A percentile compares a stretch with the other conserved stretches of the same genome.
These are phyloP conservation scores for Philhelius pedissequus DNA, from an alignment of 2,888 invertebrate genomes.

Conservation along the genomic window DNA sequence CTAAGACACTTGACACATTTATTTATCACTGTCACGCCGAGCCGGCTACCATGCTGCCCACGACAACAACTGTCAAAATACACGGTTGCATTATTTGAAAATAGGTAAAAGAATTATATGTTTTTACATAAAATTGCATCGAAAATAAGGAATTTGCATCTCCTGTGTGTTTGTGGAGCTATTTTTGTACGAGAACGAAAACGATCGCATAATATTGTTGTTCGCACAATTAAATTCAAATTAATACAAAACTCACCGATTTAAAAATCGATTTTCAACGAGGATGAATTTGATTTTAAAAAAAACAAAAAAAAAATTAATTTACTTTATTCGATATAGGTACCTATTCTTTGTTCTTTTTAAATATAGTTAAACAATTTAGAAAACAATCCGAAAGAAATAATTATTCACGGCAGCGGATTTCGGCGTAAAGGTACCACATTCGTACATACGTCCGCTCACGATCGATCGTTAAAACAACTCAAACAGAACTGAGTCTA, in stretches of 20 bases:
- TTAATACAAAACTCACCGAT: background rate
- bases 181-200: conserved; percentile 1
- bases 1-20: conserved; percentile 62
- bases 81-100: background rate
- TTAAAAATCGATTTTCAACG: background rate
- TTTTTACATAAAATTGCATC: conserved; percentile 10
- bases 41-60: background rate
- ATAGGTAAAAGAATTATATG: conserved; percentile 3
- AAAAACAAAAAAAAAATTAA: too few relatives aligned
- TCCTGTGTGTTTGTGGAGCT: conserved; percentile 10
- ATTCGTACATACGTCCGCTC: background rate
- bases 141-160: background rate
- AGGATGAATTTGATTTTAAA: background rate
- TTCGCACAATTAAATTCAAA: background rate
- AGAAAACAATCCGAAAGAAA: background rate
- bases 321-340: too few relatives aligned
- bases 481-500: conserved; percentile 67
- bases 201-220: background rate
- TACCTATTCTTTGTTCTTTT: too few relatives aligned
- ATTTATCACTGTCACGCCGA: conserved; percentile 45
- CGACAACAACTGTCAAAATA: background rate
- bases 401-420: background rate
- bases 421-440: background rate
- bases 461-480: conserved; percentile 69
- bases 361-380: background rate